Percentiles rank a stretch among this genome's conserved stretches.
Conservation (phyloP, 1,140 invertebrate genomes). For the Octopus sinensis region DNA sequence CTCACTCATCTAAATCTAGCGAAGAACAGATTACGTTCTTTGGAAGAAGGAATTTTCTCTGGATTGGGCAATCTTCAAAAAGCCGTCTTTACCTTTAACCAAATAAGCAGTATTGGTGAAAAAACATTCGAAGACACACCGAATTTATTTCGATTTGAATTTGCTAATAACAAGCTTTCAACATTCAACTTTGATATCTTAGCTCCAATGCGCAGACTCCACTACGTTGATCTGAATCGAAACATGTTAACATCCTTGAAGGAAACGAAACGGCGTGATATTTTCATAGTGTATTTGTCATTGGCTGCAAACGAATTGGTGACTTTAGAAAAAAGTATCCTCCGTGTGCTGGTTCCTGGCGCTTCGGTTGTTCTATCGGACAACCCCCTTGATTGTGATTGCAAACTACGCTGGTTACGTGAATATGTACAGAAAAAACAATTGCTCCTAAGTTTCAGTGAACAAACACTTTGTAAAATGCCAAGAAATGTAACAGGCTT, state of each 20-base stretch:
- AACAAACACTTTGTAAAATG: not conserved
- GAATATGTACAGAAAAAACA: not conserved
- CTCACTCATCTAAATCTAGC: slow-evolving; percentile 23
- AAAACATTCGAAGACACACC: slow-evolving; percentile 21
- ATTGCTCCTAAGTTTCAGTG: not conserved
- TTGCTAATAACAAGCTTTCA: slow-evolving; percentile 23
- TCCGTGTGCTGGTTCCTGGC: slow-evolving; percentile 16
- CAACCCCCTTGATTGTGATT: slow-evolving; percentile 33
- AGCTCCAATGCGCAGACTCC: slow-evolving; percentile 15
- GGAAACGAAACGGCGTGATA: slow-evolving; percentile 12
- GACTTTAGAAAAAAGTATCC: slow-evolving; percentile 17
- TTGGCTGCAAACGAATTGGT: slow-evolving; percentile 25
- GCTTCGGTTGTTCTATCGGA: slow-evolving; percentile 18
- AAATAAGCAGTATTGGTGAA: slow-evolving; percentile 15
- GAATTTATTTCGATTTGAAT: slow-evolving; percentile 20
- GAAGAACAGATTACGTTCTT: slow-evolving; percentile 24
- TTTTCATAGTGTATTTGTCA: slow-evolving; percentile 16
- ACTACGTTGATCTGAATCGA: slow-evolving; percentile 18
- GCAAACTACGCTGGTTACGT: slow-evolving; percentile 24
- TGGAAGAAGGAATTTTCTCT: slow-evolving; percentile 24
- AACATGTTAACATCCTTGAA: slow-evolving; percentile 16
- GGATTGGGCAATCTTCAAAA: slow-evolving; percentile 26
- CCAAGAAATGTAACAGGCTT: not conserved
- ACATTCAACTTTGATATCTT: slow-evolving; percentile 18
- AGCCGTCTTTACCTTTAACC: slow-evolving; percentile 23